phyloP scores from a whole-genome alignment of 1,140 invertebrate species.

The Apis dorsata region DNA sequence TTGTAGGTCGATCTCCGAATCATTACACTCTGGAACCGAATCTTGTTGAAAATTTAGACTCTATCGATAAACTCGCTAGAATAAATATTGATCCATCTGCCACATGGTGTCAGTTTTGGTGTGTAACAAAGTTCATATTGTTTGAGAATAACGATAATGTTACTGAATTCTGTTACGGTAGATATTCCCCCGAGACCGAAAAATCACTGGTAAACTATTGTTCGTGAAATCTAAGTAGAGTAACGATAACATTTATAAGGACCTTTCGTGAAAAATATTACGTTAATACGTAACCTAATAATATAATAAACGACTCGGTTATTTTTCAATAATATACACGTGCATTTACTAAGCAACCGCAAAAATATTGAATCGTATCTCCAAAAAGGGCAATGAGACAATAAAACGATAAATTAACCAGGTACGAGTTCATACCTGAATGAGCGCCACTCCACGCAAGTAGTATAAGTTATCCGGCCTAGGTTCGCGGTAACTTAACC shows the following conservation, averaged over 20 bases:
- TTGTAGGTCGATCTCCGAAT: background rate
- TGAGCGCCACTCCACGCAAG: conserved; percentile 44
- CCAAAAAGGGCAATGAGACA: too few species aligned
- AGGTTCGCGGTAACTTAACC: conserved; percentile 53
- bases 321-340: too few species aligned
- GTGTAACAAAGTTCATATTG: background rate
- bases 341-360: too few species aligned
- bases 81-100: conserved; percentile 44
- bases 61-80: conserved; percentile 32
- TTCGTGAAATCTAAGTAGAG: too few species aligned
- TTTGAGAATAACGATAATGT: background rate
- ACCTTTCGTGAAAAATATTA: too few species aligned
- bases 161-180: background rate
- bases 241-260: too few species aligned
- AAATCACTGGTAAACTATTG: too few species aligned
- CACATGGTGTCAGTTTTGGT: background rate
- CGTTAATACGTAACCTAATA: too few species aligned
- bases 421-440: background rate
- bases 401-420: too few species aligned
- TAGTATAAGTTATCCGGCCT: conserved; percentile 43
- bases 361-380: too few species aligned
- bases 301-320: too few species aligned
- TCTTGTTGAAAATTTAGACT: background rate
- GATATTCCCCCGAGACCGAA: too few species aligned
- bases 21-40: background rate